A percentile compares a stretch with the other conserved stretches of the same genome.
phyloP scores from a whole-genome alignment of 2,888 invertebrate genomes.

The Deilephila porcellus region DNA sequence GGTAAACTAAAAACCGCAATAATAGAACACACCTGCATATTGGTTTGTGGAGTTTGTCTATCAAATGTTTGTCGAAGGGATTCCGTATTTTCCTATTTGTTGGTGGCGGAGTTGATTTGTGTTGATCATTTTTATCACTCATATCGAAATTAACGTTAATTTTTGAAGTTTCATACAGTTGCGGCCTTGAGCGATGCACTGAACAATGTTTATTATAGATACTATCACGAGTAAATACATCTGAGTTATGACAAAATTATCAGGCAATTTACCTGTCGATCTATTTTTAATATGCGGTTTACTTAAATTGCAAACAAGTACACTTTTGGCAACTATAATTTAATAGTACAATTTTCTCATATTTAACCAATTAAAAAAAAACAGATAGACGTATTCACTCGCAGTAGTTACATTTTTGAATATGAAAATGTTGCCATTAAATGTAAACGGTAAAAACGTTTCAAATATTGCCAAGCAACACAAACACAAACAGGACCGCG shows the following conservation, averaged over 20 bases:
- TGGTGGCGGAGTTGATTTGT: conserved; percentile 73
- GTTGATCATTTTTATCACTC: conserved; percentile 70
- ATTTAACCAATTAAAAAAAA: not conserved
- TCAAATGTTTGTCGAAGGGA: conserved; percentile 88
- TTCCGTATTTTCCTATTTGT: conserved; percentile 83
- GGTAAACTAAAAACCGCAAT: too few relatives aligned
- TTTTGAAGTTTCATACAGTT: conserved; percentile 34
- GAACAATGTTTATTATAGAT: conserved; percentile 45
- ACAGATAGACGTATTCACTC: not conserved
- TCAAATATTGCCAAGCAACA: too few relatives aligned
- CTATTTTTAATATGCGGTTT: too few relatives aligned
- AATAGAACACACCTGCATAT: conserved; percentile 86
- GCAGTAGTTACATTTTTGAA: conserved; percentile 3
- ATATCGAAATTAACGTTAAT: conserved; percentile 76
- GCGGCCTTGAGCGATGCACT: conserved; percentile 36
- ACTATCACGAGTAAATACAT: not conserved
- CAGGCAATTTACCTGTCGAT: too few relatives aligned
- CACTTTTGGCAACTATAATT: too few relatives aligned
- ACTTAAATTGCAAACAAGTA: too few relatives aligned
- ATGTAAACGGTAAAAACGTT: not conserved
- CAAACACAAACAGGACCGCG: too few relatives aligned
- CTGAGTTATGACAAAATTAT: not conserved
- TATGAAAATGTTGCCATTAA: not conserved
- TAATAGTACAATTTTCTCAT: not conserved
- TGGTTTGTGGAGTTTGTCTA: conserved; percentile 87